Conservation (phyloP, 2,888 invertebrate species). For the Elmis aenea region DNA sequence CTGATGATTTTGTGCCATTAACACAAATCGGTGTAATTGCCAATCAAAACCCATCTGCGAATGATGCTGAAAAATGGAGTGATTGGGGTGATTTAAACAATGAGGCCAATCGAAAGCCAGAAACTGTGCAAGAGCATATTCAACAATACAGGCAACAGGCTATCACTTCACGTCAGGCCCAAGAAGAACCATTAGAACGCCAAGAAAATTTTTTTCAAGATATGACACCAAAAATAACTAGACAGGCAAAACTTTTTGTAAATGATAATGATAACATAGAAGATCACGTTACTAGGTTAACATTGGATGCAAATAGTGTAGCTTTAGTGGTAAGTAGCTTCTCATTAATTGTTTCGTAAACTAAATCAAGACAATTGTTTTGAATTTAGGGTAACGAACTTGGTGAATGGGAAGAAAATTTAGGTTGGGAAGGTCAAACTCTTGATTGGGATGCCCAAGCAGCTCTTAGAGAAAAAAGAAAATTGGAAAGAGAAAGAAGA, state of each 20-base stretch:
- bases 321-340: constrained; percentile 26
- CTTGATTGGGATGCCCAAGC: constrained; percentile 38
- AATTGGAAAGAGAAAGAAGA: constrained; percentile 37
- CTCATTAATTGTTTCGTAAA: background rate
- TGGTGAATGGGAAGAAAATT: constrained; percentile 42
- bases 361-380: no score
- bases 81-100: constrained; percentile 57
- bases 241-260: constrained; percentile 54
- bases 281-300: constrained; percentile 31
- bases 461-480: constrained; percentile 38
- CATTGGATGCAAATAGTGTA: constrained; percentile 27
- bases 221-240: constrained; percentile 58
- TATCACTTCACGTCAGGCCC: constrained; percentile 32
- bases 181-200: constrained; percentile 44
- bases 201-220: constrained; percentile 56
- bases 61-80: constrained; percentile 52
- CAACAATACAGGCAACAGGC: constrained; percentile 57
- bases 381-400: constrained; percentile 35
- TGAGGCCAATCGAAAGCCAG: constrained; percentile 38
- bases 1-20: constrained; percentile 53
- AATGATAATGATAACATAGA: constrained; percentile 37
- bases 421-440: constrained; percentile 41
- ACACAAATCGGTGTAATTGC: constrained; percentile 54
- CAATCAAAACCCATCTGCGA: constrained; percentile 30
- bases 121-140: constrained; percentile 58